phyloP scores from a whole-genome alignment of 2,113 vertebrate species.

The Aldabrachelys gigantea region DNA sequence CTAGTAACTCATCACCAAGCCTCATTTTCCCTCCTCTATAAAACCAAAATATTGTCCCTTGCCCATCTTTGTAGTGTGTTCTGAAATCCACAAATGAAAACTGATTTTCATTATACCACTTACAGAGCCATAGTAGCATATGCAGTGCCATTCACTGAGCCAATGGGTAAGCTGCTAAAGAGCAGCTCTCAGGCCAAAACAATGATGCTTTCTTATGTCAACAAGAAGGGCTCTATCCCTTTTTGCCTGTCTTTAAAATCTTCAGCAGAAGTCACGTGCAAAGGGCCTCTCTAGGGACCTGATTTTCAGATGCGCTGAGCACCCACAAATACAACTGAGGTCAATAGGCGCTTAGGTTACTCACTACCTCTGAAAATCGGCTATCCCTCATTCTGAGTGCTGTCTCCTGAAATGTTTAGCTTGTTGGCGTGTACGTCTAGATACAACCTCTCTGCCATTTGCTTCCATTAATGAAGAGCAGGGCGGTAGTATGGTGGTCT shows the following conservation, averaged over 20 bases:
- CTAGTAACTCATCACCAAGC: neutral
- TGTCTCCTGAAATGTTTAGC: neutral
- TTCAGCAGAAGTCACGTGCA: neutral
- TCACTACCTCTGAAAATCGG: neutral
- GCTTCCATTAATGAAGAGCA: neutral
- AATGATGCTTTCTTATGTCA: neutral
- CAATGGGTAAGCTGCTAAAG: neutral
- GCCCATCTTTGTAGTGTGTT: neutral
- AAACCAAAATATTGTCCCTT: neutral
- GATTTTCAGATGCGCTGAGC: neutral
- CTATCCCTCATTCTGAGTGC: neutral
- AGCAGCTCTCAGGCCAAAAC: neutral
- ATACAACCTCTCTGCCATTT: neutral
- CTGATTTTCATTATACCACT: neutral
- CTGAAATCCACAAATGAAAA: neutral
- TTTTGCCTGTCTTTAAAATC: neutral
- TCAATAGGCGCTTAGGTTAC: neutral
- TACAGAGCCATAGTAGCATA: neutral
- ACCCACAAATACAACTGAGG: neutral
- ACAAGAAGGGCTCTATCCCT: neutral
- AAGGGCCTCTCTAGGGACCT: neutral
- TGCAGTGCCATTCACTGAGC: neutral
- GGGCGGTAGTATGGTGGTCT: neutral
- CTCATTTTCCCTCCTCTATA: neutral
- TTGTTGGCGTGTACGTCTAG: neutral